Percentiles rank a stretch among this genome's conserved stretches.
phyloP scores from a whole-genome alignment of 2,888 invertebrate genomes.

The Rutpela maculata region DNA sequence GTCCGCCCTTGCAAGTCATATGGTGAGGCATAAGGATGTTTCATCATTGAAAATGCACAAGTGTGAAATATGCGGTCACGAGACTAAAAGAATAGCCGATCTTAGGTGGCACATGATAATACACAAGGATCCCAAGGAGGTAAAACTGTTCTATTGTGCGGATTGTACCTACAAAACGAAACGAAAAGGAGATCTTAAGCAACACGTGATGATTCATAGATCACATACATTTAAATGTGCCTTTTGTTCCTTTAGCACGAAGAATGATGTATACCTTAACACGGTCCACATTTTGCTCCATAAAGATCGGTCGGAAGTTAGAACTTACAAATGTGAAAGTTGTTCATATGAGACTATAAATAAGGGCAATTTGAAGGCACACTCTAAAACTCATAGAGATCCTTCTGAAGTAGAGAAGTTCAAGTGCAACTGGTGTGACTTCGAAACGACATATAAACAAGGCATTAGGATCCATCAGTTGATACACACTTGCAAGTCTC shows the following conservation, averaged over 20 bases:
- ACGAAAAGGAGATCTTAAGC: constrained; percentile 21
- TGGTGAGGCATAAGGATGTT: constrained; percentile 1
- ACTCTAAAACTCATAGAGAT: not conserved
- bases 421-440: constrained; percentile 26
- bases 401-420: not conserved
- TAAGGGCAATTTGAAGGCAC: not conserved
- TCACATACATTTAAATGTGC: not conserved
- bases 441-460: not conserved
- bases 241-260: not conserved
- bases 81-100: constrained; percentile 24
- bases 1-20: constrained; percentile 10
- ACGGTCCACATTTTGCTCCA: not conserved
- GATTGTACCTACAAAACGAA: not conserved
- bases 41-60: constrained; percentile 7
- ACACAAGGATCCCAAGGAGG: constrained; percentile 12
- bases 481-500: not conserved
- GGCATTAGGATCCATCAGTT: not conserved
- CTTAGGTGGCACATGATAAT: constrained; percentile 17
- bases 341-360: constrained; percentile 9
- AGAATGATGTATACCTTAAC: not conserved
- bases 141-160: constrained; percentile 13
- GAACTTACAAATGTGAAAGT: not conserved
- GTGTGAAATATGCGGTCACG: constrained; percentile 9
- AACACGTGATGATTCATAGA: not conserved
- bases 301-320: not conserved